Base-by-base conservation (phyloP, 1,140 invertebrate genomes). In the Cyclina sinensis region DNA sequence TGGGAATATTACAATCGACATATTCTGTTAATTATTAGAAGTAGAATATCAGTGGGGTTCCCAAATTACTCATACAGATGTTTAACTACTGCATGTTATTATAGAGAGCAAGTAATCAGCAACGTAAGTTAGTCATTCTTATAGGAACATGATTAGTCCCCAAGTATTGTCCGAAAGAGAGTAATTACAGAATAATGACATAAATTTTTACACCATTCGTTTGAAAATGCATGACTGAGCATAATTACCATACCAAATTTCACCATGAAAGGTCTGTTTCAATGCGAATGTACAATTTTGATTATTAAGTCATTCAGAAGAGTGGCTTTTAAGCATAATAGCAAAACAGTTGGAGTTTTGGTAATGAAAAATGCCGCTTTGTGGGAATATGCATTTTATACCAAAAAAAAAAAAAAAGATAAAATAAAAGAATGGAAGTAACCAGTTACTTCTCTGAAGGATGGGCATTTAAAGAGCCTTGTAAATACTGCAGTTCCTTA, bases 221-320 rank as follows among this genome's bases (percentile, higher is more conserved):
- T 70, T 39, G 65, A 37, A n/a, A 32, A 21, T 70, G 65, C 11
- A 18, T 11, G 65, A 70, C 65, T 37, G 4, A 9, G n/a, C 16
- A 32, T 70, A 70, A 70, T 70, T 70, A 70, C 65, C 32, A 37
- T 70, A 70, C 65, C 11, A 39, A 37, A 37, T 70, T 35, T 70
- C 65, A 16, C 16, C 37, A 9, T 70, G 35, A 27, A 62, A 24
- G 57, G n/a, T 62, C 9, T 62, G n/a, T 5, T 62, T 62, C n/a
- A 62, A 62, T 27, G 27, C n/a, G 24, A 62, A 24, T 27, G 21
- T 27, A 62, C 57, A 62, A 62, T 62, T 62, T n/a, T 27, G n/a
- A 62, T 27, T 27, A 62, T 62, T 62, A 62, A 62, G 7, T n/a
- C n/a, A n/a, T n/a, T n/a, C n/a, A 1, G 4, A 43, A 43, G 4